Evolutionary conservation across 2,888 invertebrate genomes (phyloP).

Genomic region (Synanthedon vespiformis): DNA sequence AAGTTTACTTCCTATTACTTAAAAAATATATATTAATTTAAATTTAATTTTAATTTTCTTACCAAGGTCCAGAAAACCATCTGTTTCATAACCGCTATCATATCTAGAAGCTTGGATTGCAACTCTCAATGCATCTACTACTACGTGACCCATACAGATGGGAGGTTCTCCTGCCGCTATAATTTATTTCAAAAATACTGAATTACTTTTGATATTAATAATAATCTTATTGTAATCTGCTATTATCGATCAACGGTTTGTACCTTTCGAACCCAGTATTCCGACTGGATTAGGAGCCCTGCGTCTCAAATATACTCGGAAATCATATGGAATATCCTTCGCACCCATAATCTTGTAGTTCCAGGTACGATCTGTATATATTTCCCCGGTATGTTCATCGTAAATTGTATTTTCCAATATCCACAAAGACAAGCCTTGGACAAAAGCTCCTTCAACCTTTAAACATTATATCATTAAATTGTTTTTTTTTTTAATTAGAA

Average conservation of each 20-base stretch:
- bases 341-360: constrained; percentile 73
- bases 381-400: constrained; percentile 64
- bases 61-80: constrained; percentile 19
- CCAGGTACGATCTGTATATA: constrained; percentile 77
- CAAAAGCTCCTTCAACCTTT: background rate
- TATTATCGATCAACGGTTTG: background rate
- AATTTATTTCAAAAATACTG: constrained; percentile 2
- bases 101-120: constrained; percentile 21
- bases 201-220: too few species aligned
- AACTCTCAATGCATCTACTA: constrained; percentile 25
- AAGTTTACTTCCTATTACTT: too few species aligned
- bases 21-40: too few species aligned
- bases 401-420: background rate
- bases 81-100: constrained; percentile 21
- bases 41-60: constrained; percentile 11
- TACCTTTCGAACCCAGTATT: constrained; percentile 66
- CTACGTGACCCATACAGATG: constrained; percentile 20
- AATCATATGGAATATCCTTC: constrained; percentile 74
- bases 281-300: constrained; percentile 65
- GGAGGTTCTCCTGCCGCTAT: constrained; percentile 28
- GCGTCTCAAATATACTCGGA: constrained; percentile 67
- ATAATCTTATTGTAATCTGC: too few species aligned
- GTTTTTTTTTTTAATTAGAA: too few species aligned
- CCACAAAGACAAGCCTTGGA: background rate
- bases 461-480: background rate